Evolutionary conservation across 2,888 invertebrate species (phyloP), one percentile per base, ranked within the genome.

Genomic region (Scotopteryx bipunctaria): DNA sequence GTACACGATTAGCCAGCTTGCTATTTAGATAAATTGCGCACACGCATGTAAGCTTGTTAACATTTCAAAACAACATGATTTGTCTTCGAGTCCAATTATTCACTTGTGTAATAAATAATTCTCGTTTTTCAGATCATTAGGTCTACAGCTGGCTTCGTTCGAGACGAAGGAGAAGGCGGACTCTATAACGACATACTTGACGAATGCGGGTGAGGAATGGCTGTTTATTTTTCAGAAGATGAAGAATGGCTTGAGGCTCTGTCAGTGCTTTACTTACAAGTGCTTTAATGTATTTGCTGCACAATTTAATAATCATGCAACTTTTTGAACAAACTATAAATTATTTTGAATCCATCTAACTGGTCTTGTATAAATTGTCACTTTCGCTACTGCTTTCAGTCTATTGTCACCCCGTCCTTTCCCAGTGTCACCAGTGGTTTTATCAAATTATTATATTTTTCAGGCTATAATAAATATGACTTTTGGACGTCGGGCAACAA

Each of bases 401-500:
- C n/a, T n/a, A n/a, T n/a, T n/a, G n/a, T n/a, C n/a, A n/a, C n/a
- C n/a, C n/a, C n/a, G n/a, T n/a, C n/a, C n/a, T n/a, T n/a, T n/a
- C n/a, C n/a, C n/a, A n/a, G n/a, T n/a, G n/a, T n/a, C n/a, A n/a
- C n/a, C n/a, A n/a, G n/a, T n/a, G n/a, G n/a, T n/a, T n/a, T n/a
- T 9, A 11, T 9, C 9, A 11, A 11, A 27, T 29, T 37, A 15
- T 9, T 29, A 14, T 21, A 16, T 21, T 37, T 67, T 64, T 15
- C 79, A 93, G 93, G 93, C 2, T 95, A 95, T 80, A 94, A 94
- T 64, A 95, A 95, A 74, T 95, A 94, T 70, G 96, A 96, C 77
- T 96, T 96, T 83, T 97, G 96, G 96, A 96, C 96, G 69, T 96
- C 96, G 51, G 96, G 96, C 55, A 97, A 97, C 83, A 94, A 95